Evolutionary conservation across 2,888 invertebrate species (phyloP).

Genomic region (Caenorhabditis uteleia): DNA sequence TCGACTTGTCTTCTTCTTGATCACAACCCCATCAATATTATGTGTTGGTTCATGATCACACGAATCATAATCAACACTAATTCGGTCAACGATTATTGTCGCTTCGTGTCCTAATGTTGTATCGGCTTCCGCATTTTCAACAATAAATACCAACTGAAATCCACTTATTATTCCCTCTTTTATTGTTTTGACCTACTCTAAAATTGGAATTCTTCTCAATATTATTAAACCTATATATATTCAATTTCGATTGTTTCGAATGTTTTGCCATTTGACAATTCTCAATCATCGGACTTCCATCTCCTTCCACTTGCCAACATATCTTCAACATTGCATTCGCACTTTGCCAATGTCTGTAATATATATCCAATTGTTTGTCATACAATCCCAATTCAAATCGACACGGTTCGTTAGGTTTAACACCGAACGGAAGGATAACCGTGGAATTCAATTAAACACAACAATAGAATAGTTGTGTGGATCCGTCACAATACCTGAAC

Average conservation of each 20-base stretch:
- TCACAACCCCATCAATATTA: conserved; percentile 27
- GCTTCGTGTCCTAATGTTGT: conserved; percentile 24
- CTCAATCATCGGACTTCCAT: conserved; percentile 29
- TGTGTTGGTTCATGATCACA: conserved; percentile 34
- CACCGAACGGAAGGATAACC: not conserved
- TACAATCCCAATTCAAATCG: not conserved
- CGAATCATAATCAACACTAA: conserved; percentile 35
- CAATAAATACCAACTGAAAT: conserved; percentile 42
- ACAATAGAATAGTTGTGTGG: not conserved
- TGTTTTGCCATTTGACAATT: conserved; percentile 43
- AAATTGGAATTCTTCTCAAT: conserved; percentile 33
- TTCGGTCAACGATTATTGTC: conserved; percentile 37
- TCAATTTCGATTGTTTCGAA: conserved; percentile 44
- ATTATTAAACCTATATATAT: conserved; percentile 35
- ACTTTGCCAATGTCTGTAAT: conserved; percentile 56
- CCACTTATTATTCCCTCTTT: not conserved
- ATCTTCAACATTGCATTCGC: conserved; percentile 46
- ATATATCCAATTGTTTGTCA: not conserved
- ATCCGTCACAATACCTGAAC: conserved; percentile 36
- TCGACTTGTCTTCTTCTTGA: conserved; percentile 18
- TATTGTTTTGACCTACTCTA: conserved; percentile 12
- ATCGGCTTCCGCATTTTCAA: conserved; percentile 39
- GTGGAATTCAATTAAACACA: no score
- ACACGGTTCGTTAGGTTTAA: conserved; percentile 15
- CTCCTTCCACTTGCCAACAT: conserved; percentile 44